Evolutionary conservation across 1,140 invertebrate species (phyloP).

Genomic region (Caenorhabditis inopinata): DNA sequence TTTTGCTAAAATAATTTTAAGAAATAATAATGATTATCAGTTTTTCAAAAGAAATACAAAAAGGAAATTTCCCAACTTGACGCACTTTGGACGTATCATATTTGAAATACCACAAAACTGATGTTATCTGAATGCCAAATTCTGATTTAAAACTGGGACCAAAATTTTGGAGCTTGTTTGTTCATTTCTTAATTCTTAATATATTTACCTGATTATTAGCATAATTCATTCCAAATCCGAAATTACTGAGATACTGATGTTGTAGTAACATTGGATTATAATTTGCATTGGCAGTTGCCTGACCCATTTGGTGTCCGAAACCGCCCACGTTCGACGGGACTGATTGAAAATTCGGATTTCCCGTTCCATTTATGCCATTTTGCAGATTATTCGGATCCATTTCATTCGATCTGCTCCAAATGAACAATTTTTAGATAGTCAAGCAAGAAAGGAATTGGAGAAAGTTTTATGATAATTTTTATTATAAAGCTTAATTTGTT

Average conservation of each 20-base stretch:
- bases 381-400: conserved; percentile 7
- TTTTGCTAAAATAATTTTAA: too few relatives aligned
- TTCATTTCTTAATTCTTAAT: too few relatives aligned
- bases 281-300: background rate
- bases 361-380: background rate
- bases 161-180: too few relatives aligned
- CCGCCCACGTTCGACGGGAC: background rate
- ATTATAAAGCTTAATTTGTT: too few relatives aligned
- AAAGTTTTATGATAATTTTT: too few relatives aligned
- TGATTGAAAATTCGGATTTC: background rate
- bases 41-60: too few relatives aligned
- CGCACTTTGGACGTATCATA: too few relatives aligned
- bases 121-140: too few relatives aligned
- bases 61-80: too few relatives aligned
- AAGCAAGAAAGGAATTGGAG: too few relatives aligned
- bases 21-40: too few relatives aligned
- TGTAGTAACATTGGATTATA: conserved; percentile 44
- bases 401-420: background rate
- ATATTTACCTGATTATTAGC: conserved; percentile 43
- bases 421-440: background rate
- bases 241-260: conserved; percentile 44
- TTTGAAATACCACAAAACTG: background rate
- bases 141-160: too few relatives aligned
- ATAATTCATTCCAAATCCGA: conserved; percentile 17
- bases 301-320: conserved; percentile 3